Evolutionary conservation across 35 echinoderm and acorn worm genomes (phyloP).

Genomic region (Heliocidaris tuberculata): DNA sequence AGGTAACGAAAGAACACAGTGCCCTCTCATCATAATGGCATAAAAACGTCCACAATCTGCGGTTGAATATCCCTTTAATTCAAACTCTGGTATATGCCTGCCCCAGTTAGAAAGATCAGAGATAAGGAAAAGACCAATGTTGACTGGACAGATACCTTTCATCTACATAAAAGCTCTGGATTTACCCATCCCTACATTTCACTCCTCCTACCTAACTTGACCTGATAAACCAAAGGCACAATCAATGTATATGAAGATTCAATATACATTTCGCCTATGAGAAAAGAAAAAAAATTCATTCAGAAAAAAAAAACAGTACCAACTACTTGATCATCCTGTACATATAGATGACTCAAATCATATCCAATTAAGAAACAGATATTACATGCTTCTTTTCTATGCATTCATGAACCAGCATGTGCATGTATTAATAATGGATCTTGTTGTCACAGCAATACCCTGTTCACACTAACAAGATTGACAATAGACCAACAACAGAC

Average conservation of each 20-base stretch:
- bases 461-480: background rate
- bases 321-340: background rate
- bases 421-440: background rate
- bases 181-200: background rate
- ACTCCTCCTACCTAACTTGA: background rate
- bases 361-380: background rate
- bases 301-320: background rate
- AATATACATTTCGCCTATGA: background rate
- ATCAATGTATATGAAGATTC: background rate
- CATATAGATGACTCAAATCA: background rate
- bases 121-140: background rate
- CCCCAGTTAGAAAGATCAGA: background rate
- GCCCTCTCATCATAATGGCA: too few relatives aligned
- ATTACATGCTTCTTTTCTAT: background rate
- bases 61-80: too few relatives aligned
- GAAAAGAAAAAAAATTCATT: background rate
- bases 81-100: background rate
- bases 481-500: too few relatives aligned
- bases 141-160: background rate
- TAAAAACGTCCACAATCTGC: too few relatives aligned
- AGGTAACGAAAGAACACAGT: too few relatives aligned
- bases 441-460: background rate
- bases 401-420: constrained; percentile 8
- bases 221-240: background rate
- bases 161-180: background rate